Conservation (phyloP, 2,888 invertebrate species). For the Eristalis arbustorum region DNA sequence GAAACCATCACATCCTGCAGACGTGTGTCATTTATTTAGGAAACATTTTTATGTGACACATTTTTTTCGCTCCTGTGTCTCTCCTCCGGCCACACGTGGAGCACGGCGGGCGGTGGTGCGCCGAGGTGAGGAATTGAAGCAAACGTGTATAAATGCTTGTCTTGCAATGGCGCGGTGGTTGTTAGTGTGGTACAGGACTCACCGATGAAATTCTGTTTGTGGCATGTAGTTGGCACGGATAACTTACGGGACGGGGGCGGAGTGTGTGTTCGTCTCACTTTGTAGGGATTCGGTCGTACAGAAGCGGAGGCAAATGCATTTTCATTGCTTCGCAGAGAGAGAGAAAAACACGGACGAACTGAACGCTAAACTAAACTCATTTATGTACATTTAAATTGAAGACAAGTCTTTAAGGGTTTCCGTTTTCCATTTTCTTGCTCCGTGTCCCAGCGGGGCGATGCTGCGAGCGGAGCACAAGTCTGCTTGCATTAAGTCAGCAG, state of each 20-base stretch:
- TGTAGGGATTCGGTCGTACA: constrained; percentile 6
- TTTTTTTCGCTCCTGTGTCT: constrained; percentile 10
- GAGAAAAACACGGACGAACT: not conserved
- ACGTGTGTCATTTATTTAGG: constrained; percentile 60
- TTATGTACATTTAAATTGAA: constrained; percentile 54
- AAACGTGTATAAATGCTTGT: constrained; percentile 36
- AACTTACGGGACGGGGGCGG: not conserved
- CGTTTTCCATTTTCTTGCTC: constrained; percentile 5
- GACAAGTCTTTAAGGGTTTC: constrained; percentile 15
- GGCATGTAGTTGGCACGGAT: constrained; percentile 13
- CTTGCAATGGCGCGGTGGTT: not conserved
- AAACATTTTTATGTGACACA: constrained; percentile 35
- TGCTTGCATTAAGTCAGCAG: not conserved
- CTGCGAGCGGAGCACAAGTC: not conserved
- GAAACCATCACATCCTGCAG: constrained; percentile 48
- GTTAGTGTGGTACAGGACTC: constrained; percentile 24
- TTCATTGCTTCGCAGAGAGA: not conserved
- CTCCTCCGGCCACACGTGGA: not conserved
- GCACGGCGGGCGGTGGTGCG: not conserved
- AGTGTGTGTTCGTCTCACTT: not conserved
- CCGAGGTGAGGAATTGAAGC: not conserved
- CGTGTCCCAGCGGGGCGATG: not conserved
- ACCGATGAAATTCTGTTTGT: constrained; percentile 39
- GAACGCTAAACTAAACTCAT: constrained; percentile 43
- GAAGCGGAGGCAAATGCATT: constrained; percentile 25